phyloP scores from a whole-genome alignment of 2,113 vertebrate genomes.

The Oceanodroma tethys region DNA sequence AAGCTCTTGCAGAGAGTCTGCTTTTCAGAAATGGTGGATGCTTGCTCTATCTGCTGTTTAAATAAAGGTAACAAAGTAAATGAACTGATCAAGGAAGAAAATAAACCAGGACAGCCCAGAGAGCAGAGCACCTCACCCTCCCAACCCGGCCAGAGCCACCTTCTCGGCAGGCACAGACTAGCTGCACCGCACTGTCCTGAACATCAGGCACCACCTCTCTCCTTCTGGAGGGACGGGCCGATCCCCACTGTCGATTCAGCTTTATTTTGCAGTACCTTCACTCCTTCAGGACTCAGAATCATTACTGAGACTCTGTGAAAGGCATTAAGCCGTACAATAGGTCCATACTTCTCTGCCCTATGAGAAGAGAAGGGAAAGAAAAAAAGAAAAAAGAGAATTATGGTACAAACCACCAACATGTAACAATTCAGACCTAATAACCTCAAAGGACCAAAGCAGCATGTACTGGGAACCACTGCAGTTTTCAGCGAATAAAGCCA shows the following conservation, averaged over 20 bases:
- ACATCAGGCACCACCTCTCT: neutral
- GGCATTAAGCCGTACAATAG: conserved; percentile 72
- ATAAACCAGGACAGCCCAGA: neutral
- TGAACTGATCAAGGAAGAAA: neutral
- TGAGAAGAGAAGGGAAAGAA: neutral
- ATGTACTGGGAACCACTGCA: neutral
- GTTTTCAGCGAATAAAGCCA: neutral
- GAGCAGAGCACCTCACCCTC: neutral
- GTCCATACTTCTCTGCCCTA: conserved; percentile 77
- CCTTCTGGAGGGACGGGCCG: neutral
- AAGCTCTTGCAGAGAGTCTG: neutral
- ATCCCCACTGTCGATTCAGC: neutral
- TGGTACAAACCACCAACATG: neutral
- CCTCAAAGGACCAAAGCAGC: neutral
- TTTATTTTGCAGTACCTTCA: conserved; percentile 73
- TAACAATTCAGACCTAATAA: neutral
- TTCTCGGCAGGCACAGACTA: neutral
- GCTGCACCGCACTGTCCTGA: neutral
- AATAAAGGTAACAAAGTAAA: neutral
- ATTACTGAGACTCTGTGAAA: conserved; percentile 71
- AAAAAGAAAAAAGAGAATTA: neutral
- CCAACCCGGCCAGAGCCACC: neutral
- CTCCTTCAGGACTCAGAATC: conserved; percentile 72
- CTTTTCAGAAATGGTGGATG: neutral
- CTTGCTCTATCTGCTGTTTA: neutral